A percentile compares a stretch with the other conserved stretches of the same genome.
Evolutionary conservation across 2,888 invertebrate genomes (phyloP).

Genomic region (Limnephilus lunatus): DNA sequence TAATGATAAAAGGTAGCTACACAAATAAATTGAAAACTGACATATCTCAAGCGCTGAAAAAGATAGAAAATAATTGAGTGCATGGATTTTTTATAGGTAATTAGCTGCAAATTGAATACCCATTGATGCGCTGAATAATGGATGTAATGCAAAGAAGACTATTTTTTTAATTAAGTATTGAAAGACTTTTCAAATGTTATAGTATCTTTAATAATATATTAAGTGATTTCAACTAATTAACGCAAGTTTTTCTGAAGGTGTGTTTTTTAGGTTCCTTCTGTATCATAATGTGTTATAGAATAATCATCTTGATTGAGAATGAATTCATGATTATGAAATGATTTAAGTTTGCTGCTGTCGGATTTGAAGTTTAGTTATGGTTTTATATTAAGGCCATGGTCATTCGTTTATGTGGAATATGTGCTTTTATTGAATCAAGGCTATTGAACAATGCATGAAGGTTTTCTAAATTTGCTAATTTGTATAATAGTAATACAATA

Average conservation of each 20-base stretch:
- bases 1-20: not conserved
- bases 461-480: constrained; percentile 4
- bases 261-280: not conserved
- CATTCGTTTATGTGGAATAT: not conserved
- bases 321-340: constrained; percentile 10
- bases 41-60: not conserved
- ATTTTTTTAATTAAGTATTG: not conserved
- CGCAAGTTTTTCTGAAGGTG: not conserved
- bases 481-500: not conserved
- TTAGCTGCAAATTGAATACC: not conserved
- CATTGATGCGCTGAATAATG: not conserved
- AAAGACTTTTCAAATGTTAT: not conserved
- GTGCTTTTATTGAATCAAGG: constrained; percentile 32
- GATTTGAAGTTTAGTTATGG: not conserved
- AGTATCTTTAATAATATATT: not conserved
- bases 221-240: not conserved
- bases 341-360: constrained; percentile 24
- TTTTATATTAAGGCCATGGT: constrained; percentile 29
- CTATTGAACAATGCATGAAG: not conserved
- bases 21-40: not conserved
- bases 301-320: not conserved
- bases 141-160: not conserved
- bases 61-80: not conserved
- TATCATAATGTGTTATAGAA: not conserved
- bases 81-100: not conserved